Base-by-base conservation (phyloP, 1,140 invertebrate genomes). In the Campoletis sonorensis region DNA sequence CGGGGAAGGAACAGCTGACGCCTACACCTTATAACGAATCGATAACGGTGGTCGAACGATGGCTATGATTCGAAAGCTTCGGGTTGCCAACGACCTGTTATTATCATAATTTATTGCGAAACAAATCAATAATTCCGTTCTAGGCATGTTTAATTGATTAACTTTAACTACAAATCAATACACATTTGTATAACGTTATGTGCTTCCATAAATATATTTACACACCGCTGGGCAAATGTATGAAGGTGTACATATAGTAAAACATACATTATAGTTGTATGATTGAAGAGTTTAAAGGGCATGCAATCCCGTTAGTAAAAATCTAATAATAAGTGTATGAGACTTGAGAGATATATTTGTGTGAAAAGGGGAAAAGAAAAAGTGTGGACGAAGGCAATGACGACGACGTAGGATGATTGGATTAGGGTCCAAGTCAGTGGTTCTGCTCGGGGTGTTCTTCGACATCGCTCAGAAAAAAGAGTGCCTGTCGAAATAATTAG, bases 401-500 rank as follows among this genome's bases (percentile, higher is more conserved):
- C 64, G 33, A 67, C 76, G 54, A 26, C 30, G 76, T 78, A 61
- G 37, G n/a, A 78, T 78, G 76, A 78, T 78, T 80, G 79, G 79
- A 80, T 80, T 80, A 80, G 72, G 49, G 76, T 78, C 45, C 10
- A 71, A 81, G 73, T 71, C 80, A 71, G 18, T 79, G 58, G 51
- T 23, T 77, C 2, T 23, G 21, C n/a, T 37, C 21, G 75, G 67
- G 71, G 30, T 30, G 21, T 30, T 23, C 33, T 37, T 77, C 33
- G 33, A 26, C 76, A 78, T 78, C 76, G 54, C 16, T 64, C 30
- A 30, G 30, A 27, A 64, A 77, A 77, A 54, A 64, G 54, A 82
- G 67, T 79, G 71, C 54, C 78, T 77, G 79, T 80, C 51, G 51
- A 83, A 83, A 83, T 80, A 83, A 83, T 80, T 83, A 83, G 61